These are phyloP conservation scores for Sebastes itinus DNA, from an alignment of 2,797 vertebrate species.

Conservation along the genomic window DNA sequence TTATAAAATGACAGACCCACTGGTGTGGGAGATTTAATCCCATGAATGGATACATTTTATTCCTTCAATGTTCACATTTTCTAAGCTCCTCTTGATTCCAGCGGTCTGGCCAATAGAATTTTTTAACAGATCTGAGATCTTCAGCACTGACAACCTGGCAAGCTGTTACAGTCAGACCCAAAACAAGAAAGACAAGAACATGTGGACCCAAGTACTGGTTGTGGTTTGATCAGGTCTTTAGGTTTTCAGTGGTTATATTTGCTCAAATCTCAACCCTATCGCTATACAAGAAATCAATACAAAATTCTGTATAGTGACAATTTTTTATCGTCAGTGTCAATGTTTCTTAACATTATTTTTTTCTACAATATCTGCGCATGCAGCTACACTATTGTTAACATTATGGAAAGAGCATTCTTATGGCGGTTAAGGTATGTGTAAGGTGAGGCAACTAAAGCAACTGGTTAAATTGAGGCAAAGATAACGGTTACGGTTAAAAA, in stretches of 20 bases:
- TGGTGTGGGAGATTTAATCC: no score
- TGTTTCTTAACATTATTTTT: no score
- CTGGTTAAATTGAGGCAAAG: background rate
- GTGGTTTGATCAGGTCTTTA: background rate
- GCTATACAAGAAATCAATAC: background rate
- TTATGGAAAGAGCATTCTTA: no score
- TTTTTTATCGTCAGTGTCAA: no score
- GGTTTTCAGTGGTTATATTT: background rate
- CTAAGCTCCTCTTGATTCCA: no score
- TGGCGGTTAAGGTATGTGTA: background rate
- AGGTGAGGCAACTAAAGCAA: background rate
- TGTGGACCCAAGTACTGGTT: background rate
- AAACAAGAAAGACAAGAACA: background rate
- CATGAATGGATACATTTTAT: no score
- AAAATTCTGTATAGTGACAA: no score
- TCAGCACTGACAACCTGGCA: background rate
- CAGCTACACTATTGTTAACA: no score
- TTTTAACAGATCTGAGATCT: background rate
- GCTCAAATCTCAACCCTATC: background rate
- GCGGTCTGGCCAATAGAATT: rapidly evolving
- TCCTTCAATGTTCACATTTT: no score
- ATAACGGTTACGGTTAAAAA: background rate
- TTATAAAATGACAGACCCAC: no score
- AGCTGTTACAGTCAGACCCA: background rate
- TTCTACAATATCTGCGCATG: no score